Percentiles rank a stretch among this genome's conserved stretches.
Conservation (phyloP, 1,140 invertebrate genomes). For the Pseudachorutes palmiensis region DNA sequence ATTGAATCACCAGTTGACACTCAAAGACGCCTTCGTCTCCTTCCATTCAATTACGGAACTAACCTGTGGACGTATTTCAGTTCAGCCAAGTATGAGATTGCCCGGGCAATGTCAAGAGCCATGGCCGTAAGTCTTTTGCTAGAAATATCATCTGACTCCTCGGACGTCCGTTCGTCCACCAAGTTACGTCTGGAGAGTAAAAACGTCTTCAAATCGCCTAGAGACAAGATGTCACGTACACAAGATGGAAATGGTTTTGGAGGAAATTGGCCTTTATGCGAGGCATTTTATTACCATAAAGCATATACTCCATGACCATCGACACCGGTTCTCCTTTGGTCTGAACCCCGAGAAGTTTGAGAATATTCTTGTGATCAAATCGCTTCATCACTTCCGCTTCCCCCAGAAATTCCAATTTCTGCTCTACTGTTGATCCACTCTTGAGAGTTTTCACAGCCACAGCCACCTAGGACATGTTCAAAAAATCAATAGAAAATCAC, state of each 20-base stretch:
- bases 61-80: constrained; percentile 72
- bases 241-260: constrained; percentile 4
- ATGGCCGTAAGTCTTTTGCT: constrained; percentile 70
- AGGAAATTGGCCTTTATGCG: neutral
- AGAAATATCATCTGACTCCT: constrained; percentile 65
- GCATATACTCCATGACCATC: constrained; percentile 88
- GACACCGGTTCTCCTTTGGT: constrained; percentile 75
- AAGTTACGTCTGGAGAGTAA: constrained; percentile 72
- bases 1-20: constrained; percentile 27
- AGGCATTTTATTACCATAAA: constrained; percentile 58
- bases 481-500: no score
- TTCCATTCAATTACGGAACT: no score
- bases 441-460: constrained; percentile 89
- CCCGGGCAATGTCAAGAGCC: constrained; percentile 76
- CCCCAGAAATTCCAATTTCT: constrained; percentile 85
- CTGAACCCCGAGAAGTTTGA: constrained; percentile 73
- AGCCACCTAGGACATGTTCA: constrained; percentile 53
- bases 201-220: constrained; percentile 76
- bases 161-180: constrained; percentile 57
- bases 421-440: constrained; percentile 66
- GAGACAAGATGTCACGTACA: constrained; percentile 24
- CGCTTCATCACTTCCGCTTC: constrained; percentile 88
- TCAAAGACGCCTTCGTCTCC: no score
- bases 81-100: constrained; percentile 68
- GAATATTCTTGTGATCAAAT: constrained; percentile 83